Evolutionary conservation across 2,888 invertebrate genomes (phyloP).

Genomic region (Norana najaformis): DNA sequence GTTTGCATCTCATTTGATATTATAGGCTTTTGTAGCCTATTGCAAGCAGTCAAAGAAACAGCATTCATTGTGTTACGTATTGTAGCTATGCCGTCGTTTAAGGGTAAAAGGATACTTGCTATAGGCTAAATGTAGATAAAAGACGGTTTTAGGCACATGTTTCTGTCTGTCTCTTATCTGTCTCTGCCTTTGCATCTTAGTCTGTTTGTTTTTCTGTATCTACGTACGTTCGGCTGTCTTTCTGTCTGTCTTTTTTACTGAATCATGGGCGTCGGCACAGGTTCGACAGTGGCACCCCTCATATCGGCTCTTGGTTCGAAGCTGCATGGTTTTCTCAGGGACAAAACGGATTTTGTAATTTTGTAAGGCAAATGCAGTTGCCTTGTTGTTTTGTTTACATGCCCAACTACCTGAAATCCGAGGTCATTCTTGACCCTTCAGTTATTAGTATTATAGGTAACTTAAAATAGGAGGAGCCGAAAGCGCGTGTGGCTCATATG

Average conservation of each 20-base stretch:
- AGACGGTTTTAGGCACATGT: neutral
- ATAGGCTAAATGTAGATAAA: neutral
- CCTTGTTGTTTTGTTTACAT: neutral
- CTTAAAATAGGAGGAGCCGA: neutral
- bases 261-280: neutral
- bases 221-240: neutral
- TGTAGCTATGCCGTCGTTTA: neutral
- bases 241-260: neutral
- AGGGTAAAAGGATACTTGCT: neutral
- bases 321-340: neutral
- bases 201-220: too few relatives aligned
- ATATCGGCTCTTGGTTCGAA: neutral
- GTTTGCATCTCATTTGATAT: neutral
- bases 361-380: neutral
- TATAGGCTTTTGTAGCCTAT: neutral
- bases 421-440: neutral
- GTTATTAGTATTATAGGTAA: neutral
- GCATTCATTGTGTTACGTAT: neutral
- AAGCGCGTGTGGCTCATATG: neutral
- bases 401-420: neutral
- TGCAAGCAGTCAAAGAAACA: neutral
- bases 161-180: neutral
- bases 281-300: neutral
- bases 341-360: neutral
- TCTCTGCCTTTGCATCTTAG: too few relatives aligned